These are phyloP conservation scores for Spisula solida DNA, from an alignment of 2,888 invertebrate genomes.

Conservation along the genomic window DNA sequence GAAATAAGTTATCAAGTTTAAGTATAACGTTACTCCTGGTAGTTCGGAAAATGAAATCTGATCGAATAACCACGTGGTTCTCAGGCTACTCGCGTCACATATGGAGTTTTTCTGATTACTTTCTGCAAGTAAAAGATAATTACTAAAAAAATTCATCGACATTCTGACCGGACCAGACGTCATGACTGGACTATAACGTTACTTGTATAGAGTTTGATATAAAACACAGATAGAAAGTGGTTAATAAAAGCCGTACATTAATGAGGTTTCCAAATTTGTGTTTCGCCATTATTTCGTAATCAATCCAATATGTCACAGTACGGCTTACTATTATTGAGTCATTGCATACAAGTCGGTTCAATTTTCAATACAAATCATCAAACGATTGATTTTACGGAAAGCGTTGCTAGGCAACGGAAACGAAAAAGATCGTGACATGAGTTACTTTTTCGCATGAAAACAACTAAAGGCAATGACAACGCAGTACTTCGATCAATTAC, in stretches of 20 bases:
- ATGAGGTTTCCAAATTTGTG: background rate
- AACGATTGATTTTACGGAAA: conserved; percentile 22
- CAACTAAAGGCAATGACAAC: background rate
- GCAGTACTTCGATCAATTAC: background rate
- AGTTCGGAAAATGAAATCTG: background rate
- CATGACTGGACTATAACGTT: background rate
- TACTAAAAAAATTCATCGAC: background rate
- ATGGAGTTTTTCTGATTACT: background rate
- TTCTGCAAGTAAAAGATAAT: background rate
- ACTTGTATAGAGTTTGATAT: background rate
- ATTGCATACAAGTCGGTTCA: background rate
- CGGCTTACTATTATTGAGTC: background rate
- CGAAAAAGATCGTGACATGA: background rate
- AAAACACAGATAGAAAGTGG: background rate
- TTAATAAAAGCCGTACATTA: background rate
- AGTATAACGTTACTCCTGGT: too few species aligned
- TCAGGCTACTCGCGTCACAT: background rate
- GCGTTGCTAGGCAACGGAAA: conserved; percentile 39
- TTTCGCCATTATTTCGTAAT: background rate
- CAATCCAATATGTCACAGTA: background rate
- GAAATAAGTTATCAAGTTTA: too few species aligned
- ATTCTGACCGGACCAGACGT: background rate
- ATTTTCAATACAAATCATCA: conserved; percentile 34
- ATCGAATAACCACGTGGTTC: background rate
- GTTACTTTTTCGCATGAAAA: background rate